Evolutionary conservation across 2,888 invertebrate species (phyloP).

Genomic region (Hermodice carunculata): DNA sequence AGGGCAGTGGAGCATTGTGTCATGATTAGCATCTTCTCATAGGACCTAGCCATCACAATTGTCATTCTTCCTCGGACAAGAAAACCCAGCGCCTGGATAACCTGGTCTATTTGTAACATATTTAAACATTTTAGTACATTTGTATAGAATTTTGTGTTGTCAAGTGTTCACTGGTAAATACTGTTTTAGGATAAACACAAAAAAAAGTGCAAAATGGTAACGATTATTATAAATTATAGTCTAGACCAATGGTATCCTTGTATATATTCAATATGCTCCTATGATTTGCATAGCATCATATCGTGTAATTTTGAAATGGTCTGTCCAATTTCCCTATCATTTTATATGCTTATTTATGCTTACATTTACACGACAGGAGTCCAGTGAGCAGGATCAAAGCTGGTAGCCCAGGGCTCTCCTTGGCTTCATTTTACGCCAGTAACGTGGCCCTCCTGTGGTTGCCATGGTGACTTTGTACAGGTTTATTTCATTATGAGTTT

Average conservation of each 20-base stretch:
- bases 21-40: too few species aligned
- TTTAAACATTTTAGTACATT: slow-evolving; percentile 22
- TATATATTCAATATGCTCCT: slow-evolving; percentile 21
- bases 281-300: slow-evolving; percentile 22
- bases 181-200: slow-evolving; percentile 13
- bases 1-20: too few species aligned
- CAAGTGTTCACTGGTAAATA: slow-evolving; percentile 15
- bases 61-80: too few species aligned
- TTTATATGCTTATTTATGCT: slow-evolving; percentile 24
- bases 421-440: slow-evolving; percentile 8
- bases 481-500: too few species aligned
- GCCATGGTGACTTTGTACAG: too few species aligned
- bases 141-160: slow-evolving; percentile 25
- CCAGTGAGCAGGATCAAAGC: slow-evolving; percentile 2
- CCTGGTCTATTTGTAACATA: slow-evolving; percentile 20
- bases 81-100: too few species aligned
- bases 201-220: slow-evolving; percentile 14
- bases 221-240: slow-evolving; percentile 13
- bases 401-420: slow-evolving; percentile 1
- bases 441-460: slow-evolving; percentile 2
- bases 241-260: slow-evolving; percentile 11
- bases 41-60: too few species aligned
- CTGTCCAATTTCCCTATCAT: slow-evolving; percentile 16
- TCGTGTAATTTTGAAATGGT: slow-evolving; percentile 22
- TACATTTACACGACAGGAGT: too few species aligned